A percentile compares a stretch with the other conserved stretches of the same genome.
Conservation (phyloP, 2,888 invertebrate species). For the Sinelater perroti region DNA sequence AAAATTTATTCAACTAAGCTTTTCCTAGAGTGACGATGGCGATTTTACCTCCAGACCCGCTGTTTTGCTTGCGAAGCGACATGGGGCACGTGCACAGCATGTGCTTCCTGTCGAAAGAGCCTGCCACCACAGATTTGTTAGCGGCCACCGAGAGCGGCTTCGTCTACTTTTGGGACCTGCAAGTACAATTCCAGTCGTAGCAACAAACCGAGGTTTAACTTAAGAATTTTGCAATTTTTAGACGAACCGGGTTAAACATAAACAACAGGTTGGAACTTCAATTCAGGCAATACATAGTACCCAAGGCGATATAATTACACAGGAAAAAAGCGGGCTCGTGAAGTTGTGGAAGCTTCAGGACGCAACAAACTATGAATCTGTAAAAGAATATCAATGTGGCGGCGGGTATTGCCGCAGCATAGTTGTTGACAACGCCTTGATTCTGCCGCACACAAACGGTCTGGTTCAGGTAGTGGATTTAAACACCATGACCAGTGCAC, state of each 20-base stretch:
- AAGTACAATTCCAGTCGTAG: conserved; percentile 63
- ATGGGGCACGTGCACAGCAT: conserved; percentile 78
- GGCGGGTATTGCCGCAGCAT: conserved; percentile 78
- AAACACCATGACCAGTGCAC: conserved; percentile 56
- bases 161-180: conserved; percentile 81
- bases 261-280: conserved; percentile 71
- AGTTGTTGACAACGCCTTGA: conserved; percentile 67
- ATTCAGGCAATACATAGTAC: conserved; percentile 71
- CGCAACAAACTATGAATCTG: conserved; percentile 68
- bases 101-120: conserved; percentile 68
- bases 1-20: no score
- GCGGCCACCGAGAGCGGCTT: conserved; percentile 79
- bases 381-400: conserved; percentile 67
- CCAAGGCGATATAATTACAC: conserved; percentile 71
- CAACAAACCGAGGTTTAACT: neutral
- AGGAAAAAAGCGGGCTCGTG: conserved; percentile 77
- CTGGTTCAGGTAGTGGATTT: conserved; percentile 62
- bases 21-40: no score
- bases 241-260: conserved; percentile 75
- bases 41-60: conserved; percentile 80
- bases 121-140: conserved; percentile 70
- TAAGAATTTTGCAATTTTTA: conserved; percentile 54
- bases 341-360: conserved; percentile 71
- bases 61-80: conserved; percentile 75
- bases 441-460: conserved; percentile 72